phyloP scores from a whole-genome alignment of 2,113 vertebrate species.

The Leptocoma aspasia region DNA sequence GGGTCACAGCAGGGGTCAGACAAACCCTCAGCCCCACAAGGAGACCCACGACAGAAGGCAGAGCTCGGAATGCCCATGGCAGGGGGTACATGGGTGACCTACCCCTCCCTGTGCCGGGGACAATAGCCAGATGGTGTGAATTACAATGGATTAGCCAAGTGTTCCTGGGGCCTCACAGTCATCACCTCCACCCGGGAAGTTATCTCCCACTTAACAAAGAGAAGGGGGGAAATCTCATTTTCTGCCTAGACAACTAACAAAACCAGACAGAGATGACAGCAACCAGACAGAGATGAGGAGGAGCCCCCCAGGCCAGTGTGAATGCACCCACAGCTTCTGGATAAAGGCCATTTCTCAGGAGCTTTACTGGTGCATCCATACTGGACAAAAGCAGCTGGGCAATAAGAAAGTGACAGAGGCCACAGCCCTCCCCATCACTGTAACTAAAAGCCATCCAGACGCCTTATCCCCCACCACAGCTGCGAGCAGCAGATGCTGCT shows the following conservation, averaged over 20 bases:
- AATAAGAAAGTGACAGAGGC: not conserved
- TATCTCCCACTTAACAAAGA: not conserved
- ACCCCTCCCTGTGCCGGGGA: accelerated
- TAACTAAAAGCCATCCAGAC: not conserved
- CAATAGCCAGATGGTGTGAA: conserved; percentile 31
- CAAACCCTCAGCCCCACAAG: not conserved
- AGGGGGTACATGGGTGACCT: not conserved
- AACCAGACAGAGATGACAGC: not conserved
- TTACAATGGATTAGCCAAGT: not conserved
- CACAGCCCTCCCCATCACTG: not conserved
- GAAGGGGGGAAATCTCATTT: conserved; percentile 17
- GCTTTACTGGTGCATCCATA: not conserved
- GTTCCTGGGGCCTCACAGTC: not conserved
- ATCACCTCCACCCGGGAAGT: not conserved
- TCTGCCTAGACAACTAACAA: not conserved
- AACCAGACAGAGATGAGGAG: not conserved
- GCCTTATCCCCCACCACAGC: not conserved
- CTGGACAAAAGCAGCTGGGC: accelerated
- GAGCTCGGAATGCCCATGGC: not conserved
- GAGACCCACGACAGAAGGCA: not conserved
- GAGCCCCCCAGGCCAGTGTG: not conserved
- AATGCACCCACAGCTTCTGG: not conserved
- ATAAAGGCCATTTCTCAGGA: not conserved
- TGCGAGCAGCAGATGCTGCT: not conserved
- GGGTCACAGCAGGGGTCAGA: not conserved